Conservation (phyloP, 2,797 vertebrate genomes). For the Oceanodroma leucorhoa region DNA sequence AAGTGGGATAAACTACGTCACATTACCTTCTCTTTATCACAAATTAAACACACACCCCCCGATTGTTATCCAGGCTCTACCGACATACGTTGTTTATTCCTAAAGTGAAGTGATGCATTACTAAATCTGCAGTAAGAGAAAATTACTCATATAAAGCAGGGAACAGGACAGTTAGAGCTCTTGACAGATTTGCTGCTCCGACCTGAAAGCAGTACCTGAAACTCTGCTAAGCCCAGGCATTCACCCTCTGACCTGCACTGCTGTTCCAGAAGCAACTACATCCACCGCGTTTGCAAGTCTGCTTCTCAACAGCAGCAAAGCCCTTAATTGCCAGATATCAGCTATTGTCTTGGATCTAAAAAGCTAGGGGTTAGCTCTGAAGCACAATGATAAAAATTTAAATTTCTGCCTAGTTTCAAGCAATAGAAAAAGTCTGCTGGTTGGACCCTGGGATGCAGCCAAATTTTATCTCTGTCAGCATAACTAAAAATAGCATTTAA, state of each 20-base stretch:
- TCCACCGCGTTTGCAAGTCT: not conserved
- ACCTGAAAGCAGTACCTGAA: not conserved
- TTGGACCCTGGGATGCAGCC: not conserved
- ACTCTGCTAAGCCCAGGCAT: not conserved
- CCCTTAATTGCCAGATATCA: not conserved
- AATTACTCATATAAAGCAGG: not conserved
- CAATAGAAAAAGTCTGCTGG: not conserved
- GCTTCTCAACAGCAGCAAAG: not conserved
- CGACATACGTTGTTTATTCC: fast-evolving
- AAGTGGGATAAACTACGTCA: not conserved
- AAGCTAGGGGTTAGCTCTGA: not conserved
- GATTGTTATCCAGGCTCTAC: not conserved
- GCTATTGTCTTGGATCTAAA: not conserved
- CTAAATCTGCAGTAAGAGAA: not conserved
- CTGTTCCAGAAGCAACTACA: not conserved
- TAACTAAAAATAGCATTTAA: not conserved
- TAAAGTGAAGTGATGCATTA: not conserved
- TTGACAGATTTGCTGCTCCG: not conserved
- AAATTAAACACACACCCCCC: not conserved
- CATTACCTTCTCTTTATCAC: not conserved
- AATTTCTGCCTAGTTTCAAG: not conserved
- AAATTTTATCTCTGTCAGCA: not conserved
- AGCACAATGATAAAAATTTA: not conserved
- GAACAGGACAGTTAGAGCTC: not conserved
- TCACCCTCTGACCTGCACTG: not conserved